Base-by-base conservation (phyloP, 2,888 invertebrate genomes). In the Hirtodrosophila alboralis region DNA sequence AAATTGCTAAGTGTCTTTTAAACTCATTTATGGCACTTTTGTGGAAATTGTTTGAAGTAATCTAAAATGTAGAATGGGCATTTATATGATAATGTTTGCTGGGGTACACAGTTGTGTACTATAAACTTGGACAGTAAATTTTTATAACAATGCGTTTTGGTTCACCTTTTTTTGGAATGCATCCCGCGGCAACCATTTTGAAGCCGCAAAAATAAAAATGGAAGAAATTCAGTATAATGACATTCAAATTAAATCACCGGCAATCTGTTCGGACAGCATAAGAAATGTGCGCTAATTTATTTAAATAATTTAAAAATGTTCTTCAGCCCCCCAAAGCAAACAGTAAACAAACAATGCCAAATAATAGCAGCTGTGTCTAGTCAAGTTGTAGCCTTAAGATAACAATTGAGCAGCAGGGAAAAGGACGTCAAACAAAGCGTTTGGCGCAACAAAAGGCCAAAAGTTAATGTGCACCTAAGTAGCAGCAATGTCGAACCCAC, bases 401-500 rank as follows among this genome's bases (percentile, higher is more conserved):
- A 80, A 78, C 72, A 67, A 60, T 68, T 62, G 41, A 43, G 44
- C 30, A 44, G 66, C 47, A 51, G 18, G 58, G 57, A n/a, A 36
- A 33, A 51, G 54, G 23, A 49, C 53, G 30, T 45, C 63, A 66
- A 68, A 73, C 74, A 81, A 75, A 78, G 78, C 64, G 71, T 66
- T 65, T 37, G 51, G 38, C 61, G 45, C 44, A 51, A 76, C 74
- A 81, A 81, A 81, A 69, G 84, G 84, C 72, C 84, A 81, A 81
- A 81, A 84, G 81, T 81, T 84, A 81, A 84, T 81, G 81, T 76
- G 79, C 64, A 59, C 76, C 76, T 84, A 81, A 81, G 83, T 75
- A 76, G 83, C 74, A 74, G 65, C 26, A 31, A 48, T 45, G 63
- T 48, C 58, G 63, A 66, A 57, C 62, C 37, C 47, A 26, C 12